These are phyloP conservation scores for Mormyrops boulengeri DNA, from an alignment of 2,797 vertebrate species.

Conservation along the genomic window DNA sequence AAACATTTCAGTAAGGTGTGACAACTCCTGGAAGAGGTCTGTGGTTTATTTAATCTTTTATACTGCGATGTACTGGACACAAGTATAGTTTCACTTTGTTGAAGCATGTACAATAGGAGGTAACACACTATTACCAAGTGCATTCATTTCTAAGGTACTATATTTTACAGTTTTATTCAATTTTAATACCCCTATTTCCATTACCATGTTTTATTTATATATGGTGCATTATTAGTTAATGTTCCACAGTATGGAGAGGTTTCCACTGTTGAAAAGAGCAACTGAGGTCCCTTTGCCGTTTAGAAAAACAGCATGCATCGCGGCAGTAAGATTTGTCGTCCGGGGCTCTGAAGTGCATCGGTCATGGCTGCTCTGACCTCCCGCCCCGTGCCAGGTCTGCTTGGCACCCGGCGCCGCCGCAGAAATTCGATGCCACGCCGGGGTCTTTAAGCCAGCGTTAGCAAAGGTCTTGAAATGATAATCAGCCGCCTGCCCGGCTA, in stretches of 20 bases:
- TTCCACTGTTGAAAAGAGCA: not conserved
- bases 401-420: not conserved
- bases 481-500: not conserved
- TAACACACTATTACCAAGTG: not conserved
- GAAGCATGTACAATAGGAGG: not conserved
- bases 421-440: not conserved
- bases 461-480: not conserved
- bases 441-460: not conserved
- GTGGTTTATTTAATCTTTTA: not conserved
- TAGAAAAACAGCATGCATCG: not conserved
- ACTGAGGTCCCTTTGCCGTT: not conserved
- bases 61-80: not conserved
- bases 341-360: not conserved
- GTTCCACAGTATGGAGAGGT: not conserved
- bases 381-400: not conserved
- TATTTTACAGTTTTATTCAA: not conserved
- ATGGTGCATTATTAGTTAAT: not conserved
- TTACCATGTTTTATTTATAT: not conserved
- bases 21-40: not conserved
- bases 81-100: not conserved
- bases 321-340: not conserved
- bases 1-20: not conserved
- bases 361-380: not conserved
- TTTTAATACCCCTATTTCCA: not conserved
- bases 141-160: not conserved